Conservation (phyloP, 2,888 invertebrate genomes). For the Pheosia gnoma region DNA sequence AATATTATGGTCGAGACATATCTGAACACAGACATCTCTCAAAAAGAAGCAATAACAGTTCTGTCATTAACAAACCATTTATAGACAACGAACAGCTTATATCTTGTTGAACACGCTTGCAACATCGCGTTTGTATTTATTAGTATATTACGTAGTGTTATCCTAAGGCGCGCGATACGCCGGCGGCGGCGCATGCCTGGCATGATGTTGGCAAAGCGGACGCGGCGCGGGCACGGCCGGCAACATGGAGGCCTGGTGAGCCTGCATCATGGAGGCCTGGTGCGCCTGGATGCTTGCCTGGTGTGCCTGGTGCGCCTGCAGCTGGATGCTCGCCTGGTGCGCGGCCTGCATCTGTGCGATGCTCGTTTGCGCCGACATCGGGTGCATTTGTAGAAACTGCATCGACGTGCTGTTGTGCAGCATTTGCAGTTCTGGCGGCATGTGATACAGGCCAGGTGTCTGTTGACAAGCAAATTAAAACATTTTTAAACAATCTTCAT, state of each 20-base stretch:
- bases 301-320: constrained; percentile 48
- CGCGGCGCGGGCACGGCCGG: constrained; percentile 37
- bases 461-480: constrained; percentile 30
- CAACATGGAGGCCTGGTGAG: constrained; percentile 12
- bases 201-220: constrained; percentile 62
- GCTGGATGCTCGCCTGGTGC: constrained; percentile 37
- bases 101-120: not conserved
- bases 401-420: constrained; percentile 73
- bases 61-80: too few species aligned
- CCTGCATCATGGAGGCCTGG: constrained; percentile 15
- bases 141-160: not conserved
- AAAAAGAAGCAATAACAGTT: too few species aligned
- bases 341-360: constrained; percentile 48
- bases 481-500: too few species aligned
- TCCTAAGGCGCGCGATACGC: constrained; percentile 45
- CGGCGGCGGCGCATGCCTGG: constrained; percentile 47
- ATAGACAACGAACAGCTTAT: not conserved
- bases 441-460: constrained; percentile 78
- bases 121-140: not conserved
- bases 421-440: constrained; percentile 79
- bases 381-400: constrained; percentile 74
- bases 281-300: constrained; percentile 44
- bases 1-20: too few species aligned
- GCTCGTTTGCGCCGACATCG: constrained; percentile 49
- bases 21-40: too few species aligned